Evolutionary conservation across 1,140 invertebrate species (phyloP).

Genomic region (Bombyx mori): DNA sequence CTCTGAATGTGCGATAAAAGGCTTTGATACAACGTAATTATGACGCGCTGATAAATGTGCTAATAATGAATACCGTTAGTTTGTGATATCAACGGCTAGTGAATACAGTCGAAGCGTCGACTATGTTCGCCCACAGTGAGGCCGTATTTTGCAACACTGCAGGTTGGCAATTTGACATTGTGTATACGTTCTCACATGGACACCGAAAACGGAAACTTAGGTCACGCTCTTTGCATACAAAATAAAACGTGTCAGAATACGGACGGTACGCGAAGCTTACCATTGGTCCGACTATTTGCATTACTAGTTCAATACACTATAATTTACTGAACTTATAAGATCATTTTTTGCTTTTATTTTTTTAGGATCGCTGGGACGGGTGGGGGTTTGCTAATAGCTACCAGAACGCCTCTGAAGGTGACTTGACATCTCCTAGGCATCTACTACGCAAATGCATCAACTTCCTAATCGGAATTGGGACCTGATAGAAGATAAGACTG

Average conservation of each 20-base stretch:
- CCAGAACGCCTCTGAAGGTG: no score
- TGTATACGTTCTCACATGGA: constrained; percentile 53
- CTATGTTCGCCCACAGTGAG: constrained; percentile 20
- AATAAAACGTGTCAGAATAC: constrained; percentile 20
- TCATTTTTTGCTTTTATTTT: no score
- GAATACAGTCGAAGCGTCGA: constrained; percentile 3
- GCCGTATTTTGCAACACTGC: constrained; percentile 38
- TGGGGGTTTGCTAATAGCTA: no score
- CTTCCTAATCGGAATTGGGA: no score
- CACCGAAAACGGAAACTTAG: constrained; percentile 49
- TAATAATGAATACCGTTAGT: constrained; percentile 1
- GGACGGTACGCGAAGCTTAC: constrained; percentile 8
- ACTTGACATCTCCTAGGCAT: no score
- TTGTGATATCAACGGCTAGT: not conserved
- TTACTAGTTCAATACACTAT: no score
- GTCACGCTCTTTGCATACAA: constrained; percentile 44
- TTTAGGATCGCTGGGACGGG: no score
- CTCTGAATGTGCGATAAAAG: no score
- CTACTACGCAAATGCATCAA: no score
- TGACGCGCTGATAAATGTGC: not conserved
- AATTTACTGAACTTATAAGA: no score
- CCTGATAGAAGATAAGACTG: no score
- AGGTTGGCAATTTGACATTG: constrained; percentile 43
- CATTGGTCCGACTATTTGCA: constrained; percentile 3
- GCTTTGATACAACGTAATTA: not conserved